phyloP scores from a whole-genome alignment of 2,888 invertebrate species.

The Danaus chrysippus region DNA sequence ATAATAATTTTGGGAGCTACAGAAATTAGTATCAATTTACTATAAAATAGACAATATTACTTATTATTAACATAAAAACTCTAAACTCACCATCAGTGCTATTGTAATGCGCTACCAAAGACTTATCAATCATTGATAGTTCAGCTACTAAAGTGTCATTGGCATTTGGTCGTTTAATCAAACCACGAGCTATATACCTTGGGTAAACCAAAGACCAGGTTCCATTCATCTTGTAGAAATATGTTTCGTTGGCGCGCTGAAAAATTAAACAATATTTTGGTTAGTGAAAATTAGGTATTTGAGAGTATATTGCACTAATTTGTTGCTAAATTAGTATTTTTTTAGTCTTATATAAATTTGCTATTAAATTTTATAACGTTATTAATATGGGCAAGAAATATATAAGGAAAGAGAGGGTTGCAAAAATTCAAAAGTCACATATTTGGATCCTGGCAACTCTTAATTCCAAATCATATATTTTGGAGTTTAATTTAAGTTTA shows the following conservation, averaged over 20 bases:
- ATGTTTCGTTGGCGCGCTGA: constrained; percentile 80
- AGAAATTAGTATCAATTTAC: background rate
- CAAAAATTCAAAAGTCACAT: too few species aligned
- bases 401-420: too few species aligned
- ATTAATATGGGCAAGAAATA: too few species aligned
- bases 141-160: constrained; percentile 62
- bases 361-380: too few species aligned
- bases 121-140: constrained; percentile 58
- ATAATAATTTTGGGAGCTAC: too few species aligned
- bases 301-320: too few species aligned
- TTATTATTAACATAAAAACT: background rate
- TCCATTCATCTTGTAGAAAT: constrained; percentile 82
- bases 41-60: background rate
- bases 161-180: constrained; percentile 54
- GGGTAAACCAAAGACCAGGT: constrained; percentile 82
- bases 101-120: constrained; percentile 65
- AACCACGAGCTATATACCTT: constrained; percentile 49
- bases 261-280: background rate
- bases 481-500: too few species aligned
- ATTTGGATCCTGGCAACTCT: too few species aligned
- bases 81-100: constrained; percentile 63
- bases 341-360: too few species aligned
- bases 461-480: too few species aligned
- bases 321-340: too few species aligned
- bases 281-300: too few species aligned